These are phyloP conservation scores for Selene dorsalis DNA, from an alignment of 2,797 vertebrate genomes.

Conservation along the genomic window DNA sequence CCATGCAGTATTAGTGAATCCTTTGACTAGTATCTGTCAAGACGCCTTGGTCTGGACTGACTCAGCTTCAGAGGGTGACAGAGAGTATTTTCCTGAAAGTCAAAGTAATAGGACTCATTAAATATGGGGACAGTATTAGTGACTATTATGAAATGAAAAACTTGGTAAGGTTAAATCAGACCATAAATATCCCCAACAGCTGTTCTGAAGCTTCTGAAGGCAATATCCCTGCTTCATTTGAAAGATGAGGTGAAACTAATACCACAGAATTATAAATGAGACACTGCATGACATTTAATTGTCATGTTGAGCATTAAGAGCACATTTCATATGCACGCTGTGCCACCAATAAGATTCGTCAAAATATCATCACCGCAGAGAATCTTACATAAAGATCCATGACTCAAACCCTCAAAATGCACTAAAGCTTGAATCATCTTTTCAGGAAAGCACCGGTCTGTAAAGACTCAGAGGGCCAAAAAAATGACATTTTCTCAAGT, in stretches of 20 bases:
- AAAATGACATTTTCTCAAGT: not conserved
- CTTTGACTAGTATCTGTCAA: not conserved
- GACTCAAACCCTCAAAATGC: conserved; percentile 34
- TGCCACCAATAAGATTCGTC: conserved; percentile 24
- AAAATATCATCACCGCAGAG: conserved; percentile 32
- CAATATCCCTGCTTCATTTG: not conserved
- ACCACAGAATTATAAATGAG: conserved; percentile 18
- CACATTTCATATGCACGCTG: conserved; percentile 26
- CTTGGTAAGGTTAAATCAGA: not conserved
- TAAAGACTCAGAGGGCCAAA: conserved; percentile 21
- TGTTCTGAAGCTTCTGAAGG: not conserved
- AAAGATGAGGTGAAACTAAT: conserved; percentile 12
- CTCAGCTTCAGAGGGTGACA: not conserved
- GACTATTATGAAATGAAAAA: not conserved
- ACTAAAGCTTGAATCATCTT: conserved; percentile 42
- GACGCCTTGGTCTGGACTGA: not conserved
- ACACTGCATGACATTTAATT: conserved; percentile 44
- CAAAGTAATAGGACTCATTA: not conserved
- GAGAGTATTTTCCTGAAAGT: not conserved
- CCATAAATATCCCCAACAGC: not conserved
- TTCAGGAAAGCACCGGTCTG: conserved; percentile 14
- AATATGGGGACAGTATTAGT: not conserved
- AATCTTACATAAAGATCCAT: conserved; percentile 50
- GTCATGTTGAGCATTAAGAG: conserved; percentile 30
- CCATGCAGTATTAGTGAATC: not conserved